phyloP scores from a whole-genome alignment of 1,140 invertebrate species.

The Chymomyza costata region DNA sequence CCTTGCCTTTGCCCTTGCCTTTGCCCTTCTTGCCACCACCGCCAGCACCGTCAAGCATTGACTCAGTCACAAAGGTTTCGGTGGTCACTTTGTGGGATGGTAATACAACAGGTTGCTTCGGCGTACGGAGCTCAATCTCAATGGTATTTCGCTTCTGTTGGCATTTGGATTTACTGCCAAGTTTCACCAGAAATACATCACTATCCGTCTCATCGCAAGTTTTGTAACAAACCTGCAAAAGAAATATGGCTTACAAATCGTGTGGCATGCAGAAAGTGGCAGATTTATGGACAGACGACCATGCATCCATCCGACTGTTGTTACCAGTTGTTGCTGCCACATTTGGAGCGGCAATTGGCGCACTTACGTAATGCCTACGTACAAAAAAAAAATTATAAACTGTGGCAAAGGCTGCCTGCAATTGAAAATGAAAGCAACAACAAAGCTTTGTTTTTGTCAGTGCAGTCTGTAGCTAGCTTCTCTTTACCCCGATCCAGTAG shows the following conservation, averaged over 20 bases:
- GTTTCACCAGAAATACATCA: conserved; percentile 71
- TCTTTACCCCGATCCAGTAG: no score
- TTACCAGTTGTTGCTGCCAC: conserved; percentile 46
- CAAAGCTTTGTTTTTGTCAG: not conserved
- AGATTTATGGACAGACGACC: conserved; percentile 10
- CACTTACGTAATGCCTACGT: conserved; percentile 40
- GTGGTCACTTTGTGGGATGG: conserved; percentile 59
- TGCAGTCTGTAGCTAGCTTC: no score
- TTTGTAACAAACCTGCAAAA: conserved; percentile 64
- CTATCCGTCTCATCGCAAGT: conserved; percentile 73
- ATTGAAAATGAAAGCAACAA: conserved; percentile 15
- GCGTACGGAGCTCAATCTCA: conserved; percentile 69
- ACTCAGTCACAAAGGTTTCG: conserved; percentile 67
- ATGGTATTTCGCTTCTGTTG: conserved; percentile 65
- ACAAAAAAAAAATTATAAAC: no score
- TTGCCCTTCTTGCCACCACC: conserved; percentile 38
- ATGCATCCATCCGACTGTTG: conserved; percentile 3
- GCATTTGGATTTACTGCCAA: conserved; percentile 61
- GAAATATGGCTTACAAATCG: conserved; percentile 4
- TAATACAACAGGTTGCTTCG: conserved; percentile 54
- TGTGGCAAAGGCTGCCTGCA: conserved; percentile 30
- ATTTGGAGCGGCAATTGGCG: conserved; percentile 26
- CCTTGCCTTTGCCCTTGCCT: conserved; percentile 23
- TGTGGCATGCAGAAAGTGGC: not conserved
- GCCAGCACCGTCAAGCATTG: conserved; percentile 36